Conservation (phyloP, 2,888 invertebrate genomes). For the Tipula vernalis region DNA sequence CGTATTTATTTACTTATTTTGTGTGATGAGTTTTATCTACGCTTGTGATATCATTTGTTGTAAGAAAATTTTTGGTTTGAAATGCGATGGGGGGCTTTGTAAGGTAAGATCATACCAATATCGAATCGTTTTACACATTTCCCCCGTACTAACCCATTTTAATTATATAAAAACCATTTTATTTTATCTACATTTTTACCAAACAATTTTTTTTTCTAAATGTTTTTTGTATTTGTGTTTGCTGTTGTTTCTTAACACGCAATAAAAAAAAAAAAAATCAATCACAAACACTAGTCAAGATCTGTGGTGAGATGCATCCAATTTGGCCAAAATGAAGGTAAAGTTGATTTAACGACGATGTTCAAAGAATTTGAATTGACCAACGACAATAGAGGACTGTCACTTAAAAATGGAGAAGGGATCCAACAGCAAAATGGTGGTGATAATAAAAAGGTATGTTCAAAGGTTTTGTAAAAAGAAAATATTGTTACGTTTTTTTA, state of each 20-base stretch:
- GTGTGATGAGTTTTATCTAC: not conserved
- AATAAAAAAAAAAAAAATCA: not conserved
- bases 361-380: constrained; percentile 1
- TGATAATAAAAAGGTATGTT: constrained; percentile 23
- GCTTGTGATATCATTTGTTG: not conserved
- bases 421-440: constrained; percentile 27
- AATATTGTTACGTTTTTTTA: not conserved
- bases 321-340: constrained; percentile 10
- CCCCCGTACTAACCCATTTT: not conserved
- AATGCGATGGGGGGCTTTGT: not conserved
- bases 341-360: constrained; percentile 6
- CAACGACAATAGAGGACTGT: not conserved
- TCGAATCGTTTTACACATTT: not conserved
- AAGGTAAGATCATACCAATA: not conserved
- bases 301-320: constrained; percentile 13
- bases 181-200: not conserved
- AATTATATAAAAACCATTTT: not conserved
- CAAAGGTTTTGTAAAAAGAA: constrained; percentile 25
- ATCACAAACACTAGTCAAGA: not conserved
- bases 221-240: constrained; percentile 10
- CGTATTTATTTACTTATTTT: not conserved
- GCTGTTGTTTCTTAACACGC: not conserved
- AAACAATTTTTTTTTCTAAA: not conserved
- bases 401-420: constrained; percentile 21
- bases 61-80: not conserved